Base-by-base conservation (phyloP, 2,797 vertebrate genomes). In the Siniperca obscura region DNA sequence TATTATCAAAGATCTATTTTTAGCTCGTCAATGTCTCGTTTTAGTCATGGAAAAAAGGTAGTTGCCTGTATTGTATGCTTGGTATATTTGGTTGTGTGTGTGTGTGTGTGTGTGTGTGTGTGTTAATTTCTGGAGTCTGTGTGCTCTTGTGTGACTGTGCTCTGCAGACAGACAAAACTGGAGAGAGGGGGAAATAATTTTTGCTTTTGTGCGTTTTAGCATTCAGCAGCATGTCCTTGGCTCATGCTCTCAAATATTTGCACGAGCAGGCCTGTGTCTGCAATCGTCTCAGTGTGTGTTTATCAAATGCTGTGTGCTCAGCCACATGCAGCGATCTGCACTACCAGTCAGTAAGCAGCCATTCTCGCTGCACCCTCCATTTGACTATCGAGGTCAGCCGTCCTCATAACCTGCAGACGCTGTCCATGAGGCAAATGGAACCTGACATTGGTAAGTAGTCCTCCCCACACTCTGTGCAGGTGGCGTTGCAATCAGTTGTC, bases 181-280 rank as follows among this genome's bases (percentile, higher is more conserved):
- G 42, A 77, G 48, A 25, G 38, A 27, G 19, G 17, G 12, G 11
- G 22, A 27, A 64, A 75, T 38, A 36, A 36, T 56, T 74, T 52
- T 1, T 3, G 4, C 27, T 38, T 79, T 71, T 74, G 66, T 71
- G 81, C 7, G 22, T 79, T 78, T 84, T 62, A 77, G 66, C 67
- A 81, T 87, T 89, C 78, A 71, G 64, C 73, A 56, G 56, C 56
- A 46, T 70, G 87, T 70, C 82, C 80, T 87, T 42, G 62, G 14
- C 82, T 85, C 60, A 61, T 34, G 25, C 46, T 72, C 64, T 81
- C 85, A 90, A 93, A 91, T 90, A 91, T 93, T 93, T 92, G 82
- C 84, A 64, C 13, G 5, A 74, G 62, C 74, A 50, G 60, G 78
- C 72, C 66, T 60, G 82, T 74, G 74, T 81, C 74, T 67, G 69